phyloP scores from a whole-genome alignment of 2,113 vertebrate genomes.

The Benitochromis conjunctus region DNA sequence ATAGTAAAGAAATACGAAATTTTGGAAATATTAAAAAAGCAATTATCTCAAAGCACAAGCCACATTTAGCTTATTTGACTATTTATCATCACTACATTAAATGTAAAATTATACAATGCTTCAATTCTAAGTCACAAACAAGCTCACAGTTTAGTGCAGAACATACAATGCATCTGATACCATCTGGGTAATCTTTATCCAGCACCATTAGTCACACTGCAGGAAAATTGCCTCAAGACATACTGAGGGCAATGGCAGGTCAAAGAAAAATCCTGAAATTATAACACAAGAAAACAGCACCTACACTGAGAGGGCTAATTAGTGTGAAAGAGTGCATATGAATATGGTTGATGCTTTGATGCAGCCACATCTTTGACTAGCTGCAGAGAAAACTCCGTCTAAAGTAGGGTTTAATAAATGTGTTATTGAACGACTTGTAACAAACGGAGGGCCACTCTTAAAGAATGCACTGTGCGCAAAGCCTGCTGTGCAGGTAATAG shows the following conservation, averaged over 20 bases:
- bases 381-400: not conserved
- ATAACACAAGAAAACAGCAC: not conserved
- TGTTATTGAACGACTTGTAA: not conserved
- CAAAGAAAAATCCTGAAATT: not conserved
- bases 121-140: not conserved
- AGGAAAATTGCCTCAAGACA: not conserved
- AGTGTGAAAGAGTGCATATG: not conserved
- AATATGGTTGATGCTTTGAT: not conserved
- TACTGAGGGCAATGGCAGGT: not conserved
- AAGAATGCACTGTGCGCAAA: not conserved
- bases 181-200: not conserved
- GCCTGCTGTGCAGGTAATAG: constrained; percentile 15
- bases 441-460: not conserved
- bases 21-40: not conserved
- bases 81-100: not conserved
- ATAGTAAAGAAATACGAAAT: not conserved
- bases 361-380: not conserved
- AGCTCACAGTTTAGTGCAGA: not conserved
- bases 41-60: not conserved
- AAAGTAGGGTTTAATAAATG: not conserved
- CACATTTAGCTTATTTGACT: not conserved
- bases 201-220: not conserved
- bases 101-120: not conserved
- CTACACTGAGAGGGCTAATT: not conserved
- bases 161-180: not conserved